A percentile compares a stretch with the other conserved stretches of the same genome.
phyloP scores from a whole-genome alignment of 1,140 invertebrate species.

The Sycobia sp. region DNA sequence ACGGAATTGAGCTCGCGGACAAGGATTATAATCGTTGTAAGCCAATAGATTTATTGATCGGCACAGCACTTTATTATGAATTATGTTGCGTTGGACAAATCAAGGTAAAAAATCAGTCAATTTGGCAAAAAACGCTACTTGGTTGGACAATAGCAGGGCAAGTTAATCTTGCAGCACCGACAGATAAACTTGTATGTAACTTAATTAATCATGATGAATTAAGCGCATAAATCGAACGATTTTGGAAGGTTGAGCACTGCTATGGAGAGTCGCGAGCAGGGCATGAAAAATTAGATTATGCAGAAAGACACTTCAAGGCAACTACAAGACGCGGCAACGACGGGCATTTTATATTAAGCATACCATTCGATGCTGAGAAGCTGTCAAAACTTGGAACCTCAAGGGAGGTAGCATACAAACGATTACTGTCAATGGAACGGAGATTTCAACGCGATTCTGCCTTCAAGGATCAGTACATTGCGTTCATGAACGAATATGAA shows the following conservation, averaged over 20 bases:
- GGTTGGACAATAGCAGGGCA: neutral
- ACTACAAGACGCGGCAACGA: conserved; percentile 26
- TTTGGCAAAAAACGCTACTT: neutral
- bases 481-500: neutral
- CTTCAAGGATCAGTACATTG: neutral
- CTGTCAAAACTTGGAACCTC: conserved; percentile 38
- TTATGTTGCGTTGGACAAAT: too few relatives aligned
- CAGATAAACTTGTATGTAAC: neutral
- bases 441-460: neutral
- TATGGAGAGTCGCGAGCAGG: neutral
- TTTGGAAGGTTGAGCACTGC: neutral
- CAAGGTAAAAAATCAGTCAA: too few relatives aligned
- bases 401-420: neutral
- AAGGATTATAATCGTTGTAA: too few relatives aligned
- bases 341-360: conserved; percentile 43
- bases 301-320: neutral
- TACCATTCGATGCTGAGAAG: conserved; percentile 41
- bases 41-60: too few relatives aligned
- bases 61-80: neutral
- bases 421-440: neutral
- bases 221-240: neutral
- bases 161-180: neutral
- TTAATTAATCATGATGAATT: neutral
- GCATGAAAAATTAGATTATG: neutral
- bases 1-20: too few relatives aligned